Evolutionary conservation across 2,888 invertebrate species (phyloP), one percentile per base, ranked within the genome.

Genomic region (Apodemia hepburni): DNA sequence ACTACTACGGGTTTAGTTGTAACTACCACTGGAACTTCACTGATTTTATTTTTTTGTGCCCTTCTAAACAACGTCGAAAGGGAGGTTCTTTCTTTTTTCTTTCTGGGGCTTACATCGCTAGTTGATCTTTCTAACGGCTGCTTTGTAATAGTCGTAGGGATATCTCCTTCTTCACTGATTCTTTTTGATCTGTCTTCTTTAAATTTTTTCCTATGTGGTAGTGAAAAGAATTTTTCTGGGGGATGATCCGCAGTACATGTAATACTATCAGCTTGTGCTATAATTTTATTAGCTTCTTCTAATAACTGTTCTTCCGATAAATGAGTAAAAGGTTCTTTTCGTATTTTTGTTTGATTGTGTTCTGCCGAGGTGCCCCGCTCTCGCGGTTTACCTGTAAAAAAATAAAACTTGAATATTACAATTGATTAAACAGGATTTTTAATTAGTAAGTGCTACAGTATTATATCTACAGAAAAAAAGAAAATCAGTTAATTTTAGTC

Each of bases 271-370:
- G 95, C 96, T 81, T 96, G 96, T 29, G 94, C 93, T 61, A 96
- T 86, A 42, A 96, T 95, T 75, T 93, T 92, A 67, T 95, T 95
- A 38, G 96, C 96, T 89, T 97, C 97, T 75, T 95, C 93, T 59
- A 95, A 95, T 59, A 96, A 92, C 77, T 95, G 94, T 76, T 95
- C 92, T 76, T 95, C 94, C 64, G 95, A 95, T 49, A 94, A 89
- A 75, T 95, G 94, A 60, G 94, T 93, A 71, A 96, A 94, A 66
- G 95, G 93, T 73, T 91, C 90, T 70, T 85, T 89, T 72, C 91
- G 81, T 58, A 85, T 74, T 61, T 76, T 70, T 29, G 83, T 76
- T 38, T 78, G 71, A 73, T 81, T 76, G 18, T 62, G 47, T 59
- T 87, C 88, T 35, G 80, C 75, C 42, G 85, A 83, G 73, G 83